These are phyloP conservation scores for Leptodirus hochenwartii DNA, from an alignment of 2,888 invertebrate species.

Conservation along the genomic window DNA sequence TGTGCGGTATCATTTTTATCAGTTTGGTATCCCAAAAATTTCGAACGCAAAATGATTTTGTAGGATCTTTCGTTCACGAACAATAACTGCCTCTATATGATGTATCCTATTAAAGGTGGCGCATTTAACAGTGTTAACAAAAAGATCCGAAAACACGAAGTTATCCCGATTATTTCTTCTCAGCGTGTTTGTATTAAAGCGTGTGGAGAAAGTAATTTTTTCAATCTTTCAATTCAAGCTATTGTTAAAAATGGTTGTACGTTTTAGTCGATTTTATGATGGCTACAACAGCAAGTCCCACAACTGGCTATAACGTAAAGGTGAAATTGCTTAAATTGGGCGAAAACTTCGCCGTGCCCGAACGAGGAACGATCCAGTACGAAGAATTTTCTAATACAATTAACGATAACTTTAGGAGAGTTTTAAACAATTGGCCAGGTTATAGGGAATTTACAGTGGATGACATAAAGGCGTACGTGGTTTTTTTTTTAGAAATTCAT, in stretches of 20 bases:
- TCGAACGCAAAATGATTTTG: conserved; percentile 6
- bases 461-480: conserved; percentile 48
- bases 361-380: conserved; percentile 53
- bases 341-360: conserved; percentile 56
- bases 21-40: conserved; percentile 1
- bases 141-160: conserved; percentile 63
- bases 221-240: not conserved
- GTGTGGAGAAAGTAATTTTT: conserved; percentile 48
- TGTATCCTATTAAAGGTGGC: conserved; percentile 76
- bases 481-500: conserved; percentile 3
- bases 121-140: conserved; percentile 68
- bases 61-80: conserved; percentile 70
- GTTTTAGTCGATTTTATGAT: conserved; percentile 15
- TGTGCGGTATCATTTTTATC: no score
- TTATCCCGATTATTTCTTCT: conserved; percentile 51
- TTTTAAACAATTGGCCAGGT: conserved; percentile 45
- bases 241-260: no score
- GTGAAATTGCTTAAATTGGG: conserved; percentile 60
- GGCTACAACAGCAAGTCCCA: conserved; percentile 43
- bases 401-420: conserved; percentile 41
- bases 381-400: conserved; percentile 48
- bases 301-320: conserved; percentile 48
- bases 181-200: conserved; percentile 67
- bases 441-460: conserved; percentile 52
- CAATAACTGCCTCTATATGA: conserved; percentile 64